Percentiles rank a stretch among this genome's conserved stretches.
Conservation (phyloP, 2,797 vertebrate species). For the Chelmon rostratus region DNA sequence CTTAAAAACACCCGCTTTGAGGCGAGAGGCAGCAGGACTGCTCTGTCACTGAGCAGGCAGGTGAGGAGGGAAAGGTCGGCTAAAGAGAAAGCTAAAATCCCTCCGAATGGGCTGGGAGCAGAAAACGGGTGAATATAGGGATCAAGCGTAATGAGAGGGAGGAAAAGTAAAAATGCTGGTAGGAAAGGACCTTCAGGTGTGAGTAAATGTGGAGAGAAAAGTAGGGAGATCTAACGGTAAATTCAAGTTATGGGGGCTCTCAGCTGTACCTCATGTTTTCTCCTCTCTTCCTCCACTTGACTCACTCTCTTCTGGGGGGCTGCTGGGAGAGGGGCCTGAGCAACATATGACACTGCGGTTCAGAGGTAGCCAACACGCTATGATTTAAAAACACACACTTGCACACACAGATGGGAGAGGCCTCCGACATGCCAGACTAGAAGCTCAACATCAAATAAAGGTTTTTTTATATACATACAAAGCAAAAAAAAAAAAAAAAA, state of each 20-base stretch:
- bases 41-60: constrained; percentile 54
- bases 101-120: neutral
- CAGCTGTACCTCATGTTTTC: constrained; percentile 92
- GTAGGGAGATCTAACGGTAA: constrained; percentile 37
- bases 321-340: constrained; percentile 89
- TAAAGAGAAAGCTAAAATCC: constrained; percentile 33
- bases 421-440: constrained; percentile 21
- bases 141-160: constrained; percentile 37
- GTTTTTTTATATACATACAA: neutral
- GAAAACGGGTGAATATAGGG: constrained; percentile 21
- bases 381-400: constrained; percentile 33
- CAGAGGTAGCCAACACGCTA: constrained; percentile 78
- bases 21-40: constrained; percentile 61
- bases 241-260: constrained; percentile 56
- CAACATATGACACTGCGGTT: constrained; percentile 90
- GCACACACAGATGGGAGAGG: constrained; percentile 41
- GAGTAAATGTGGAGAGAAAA: constrained; percentile 59
- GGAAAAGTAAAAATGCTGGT: constrained; percentile 66
- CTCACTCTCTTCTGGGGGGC: constrained; percentile 89
- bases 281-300: constrained; percentile 92
- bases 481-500: neutral
- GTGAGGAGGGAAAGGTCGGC: constrained; percentile 39
- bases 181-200: constrained; percentile 57
- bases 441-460: constrained; percentile 12
- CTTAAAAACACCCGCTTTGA: constrained; percentile 8